phyloP scores from a whole-genome alignment of 1,140 invertebrate species.

The Ridgeia piscesae region DNA sequence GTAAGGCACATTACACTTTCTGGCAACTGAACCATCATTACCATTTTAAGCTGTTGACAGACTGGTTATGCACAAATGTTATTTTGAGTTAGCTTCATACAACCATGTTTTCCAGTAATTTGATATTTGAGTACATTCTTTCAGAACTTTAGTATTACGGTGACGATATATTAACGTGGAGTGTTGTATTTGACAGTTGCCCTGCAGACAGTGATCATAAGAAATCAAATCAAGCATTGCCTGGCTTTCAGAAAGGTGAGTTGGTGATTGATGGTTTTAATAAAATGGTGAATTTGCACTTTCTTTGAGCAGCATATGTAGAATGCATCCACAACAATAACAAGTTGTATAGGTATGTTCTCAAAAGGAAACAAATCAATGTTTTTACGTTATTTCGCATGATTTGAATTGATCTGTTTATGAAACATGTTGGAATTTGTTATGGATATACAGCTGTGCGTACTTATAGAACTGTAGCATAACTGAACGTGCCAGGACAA shows the following conservation, averaged over 20 bases:
- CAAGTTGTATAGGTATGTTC: too few relatives aligned
- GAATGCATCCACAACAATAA: background rate
- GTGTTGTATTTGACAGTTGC: constrained; percentile 43
- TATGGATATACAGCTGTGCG: background rate
- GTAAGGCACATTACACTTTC: too few relatives aligned
- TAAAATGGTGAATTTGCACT: background rate
- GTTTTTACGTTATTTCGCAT: background rate
- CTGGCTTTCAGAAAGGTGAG: constrained; percentile 35
- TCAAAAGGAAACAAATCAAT: too few relatives aligned
- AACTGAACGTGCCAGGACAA: background rate
- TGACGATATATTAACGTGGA: background rate
- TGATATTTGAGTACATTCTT: too few relatives aligned
- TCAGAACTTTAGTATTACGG: too few relatives aligned
- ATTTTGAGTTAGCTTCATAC: too few relatives aligned
- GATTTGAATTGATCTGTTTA: background rate
- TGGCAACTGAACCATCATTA: too few relatives aligned
- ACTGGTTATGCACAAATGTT: too few relatives aligned
- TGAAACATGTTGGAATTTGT: background rate
- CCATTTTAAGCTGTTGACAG: too few relatives aligned
- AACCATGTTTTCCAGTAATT: too few relatives aligned
- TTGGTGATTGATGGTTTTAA: background rate
- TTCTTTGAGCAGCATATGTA: background rate
- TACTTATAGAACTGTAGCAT: too few relatives aligned
- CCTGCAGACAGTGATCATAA: constrained; percentile 37
- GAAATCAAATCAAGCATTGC: constrained; percentile 38